Base-by-base conservation (phyloP, 2,797 vertebrate species). In the Lutjanus argentimaculatus region DNA sequence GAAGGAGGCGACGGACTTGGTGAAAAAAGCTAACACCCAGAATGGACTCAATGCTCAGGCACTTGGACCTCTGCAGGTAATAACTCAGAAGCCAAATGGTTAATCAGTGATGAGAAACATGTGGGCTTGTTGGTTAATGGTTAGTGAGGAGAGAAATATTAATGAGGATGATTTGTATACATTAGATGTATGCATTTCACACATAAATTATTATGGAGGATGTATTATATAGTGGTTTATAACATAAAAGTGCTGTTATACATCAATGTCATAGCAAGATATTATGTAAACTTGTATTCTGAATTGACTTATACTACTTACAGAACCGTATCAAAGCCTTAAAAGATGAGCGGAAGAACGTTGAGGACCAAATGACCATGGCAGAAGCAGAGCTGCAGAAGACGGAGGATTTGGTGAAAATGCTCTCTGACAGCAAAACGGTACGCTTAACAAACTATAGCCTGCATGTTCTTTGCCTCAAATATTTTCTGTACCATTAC, bases 51-150 rank as follows among this genome's bases (percentile, higher is more conserved):
- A 97, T 2, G 83, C 91, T 70, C 77, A 95, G 80, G 79, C 94
- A 4, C 46, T 99, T 68, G 90, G 72, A 79, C 93, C 96, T 30
- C 79, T 98, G 73, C 94, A 96, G 98, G 99, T 99, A 96, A 90
- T 49, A 19, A 75, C 21, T 68, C 15, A 36, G 4, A 36, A 36
- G 30, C 61, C 22, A 58, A 19, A 21, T 2, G 30, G 49, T 62
- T 67, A 19, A 63, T 69, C 51, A 68, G 16, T 55, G 19, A 15
- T 19, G 7, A 66, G 1, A 15, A 85, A 45, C 16, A 62, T 1
- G 3, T 19, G 51, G 21, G 19, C 45, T 73, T 36, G 25, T 45
- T 42, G 59, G 65, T 76, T 67, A 62, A 45, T 74, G 43, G 25
- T 65, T 58, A 15, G 15, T 51, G 7, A 36, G 7, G 10, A 66